A percentile compares a stretch with the other conserved stretches of the same genome.
Evolutionary conservation across 2,888 invertebrate genomes (phyloP).

Genomic region (Plebejus anna): DNA sequence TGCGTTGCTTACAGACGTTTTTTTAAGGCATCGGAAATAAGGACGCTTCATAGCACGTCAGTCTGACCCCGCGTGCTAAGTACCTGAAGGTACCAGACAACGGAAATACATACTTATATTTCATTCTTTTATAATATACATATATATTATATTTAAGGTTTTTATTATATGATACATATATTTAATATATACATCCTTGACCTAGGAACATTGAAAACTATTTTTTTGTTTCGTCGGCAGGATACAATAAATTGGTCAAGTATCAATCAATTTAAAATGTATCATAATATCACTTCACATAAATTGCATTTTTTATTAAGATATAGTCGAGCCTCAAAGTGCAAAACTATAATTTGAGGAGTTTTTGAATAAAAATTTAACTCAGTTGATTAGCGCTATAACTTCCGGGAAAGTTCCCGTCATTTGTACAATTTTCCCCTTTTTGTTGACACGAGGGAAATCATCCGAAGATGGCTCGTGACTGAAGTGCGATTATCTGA

Average conservation of each 20-base stretch:
- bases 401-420: neutral
- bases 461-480: constrained; percentile 5
- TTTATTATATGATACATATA: neutral
- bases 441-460: constrained; percentile 9
- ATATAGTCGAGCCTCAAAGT: neutral
- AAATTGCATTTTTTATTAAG: too few species aligned
- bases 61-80: too few species aligned
- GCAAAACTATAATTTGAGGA: neutral
- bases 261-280: too few species aligned
- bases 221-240: neutral
- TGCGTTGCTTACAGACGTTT: too few species aligned
- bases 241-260: too few species aligned
- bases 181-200: neutral
- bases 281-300: too few species aligned
- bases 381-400: constrained; percentile 2
- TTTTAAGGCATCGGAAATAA: too few species aligned
- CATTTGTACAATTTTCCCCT: constrained; percentile 17
- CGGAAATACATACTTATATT: neutral
- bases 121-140: neutral
- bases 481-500: neutral
- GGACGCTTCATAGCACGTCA: too few species aligned
- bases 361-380: constrained; percentile 8
- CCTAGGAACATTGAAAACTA: neutral
- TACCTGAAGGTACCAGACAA: too few species aligned
- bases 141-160: neutral